Base-by-base conservation (phyloP, 2,797 vertebrate species). In the Leptatherina wallacei region DNA sequence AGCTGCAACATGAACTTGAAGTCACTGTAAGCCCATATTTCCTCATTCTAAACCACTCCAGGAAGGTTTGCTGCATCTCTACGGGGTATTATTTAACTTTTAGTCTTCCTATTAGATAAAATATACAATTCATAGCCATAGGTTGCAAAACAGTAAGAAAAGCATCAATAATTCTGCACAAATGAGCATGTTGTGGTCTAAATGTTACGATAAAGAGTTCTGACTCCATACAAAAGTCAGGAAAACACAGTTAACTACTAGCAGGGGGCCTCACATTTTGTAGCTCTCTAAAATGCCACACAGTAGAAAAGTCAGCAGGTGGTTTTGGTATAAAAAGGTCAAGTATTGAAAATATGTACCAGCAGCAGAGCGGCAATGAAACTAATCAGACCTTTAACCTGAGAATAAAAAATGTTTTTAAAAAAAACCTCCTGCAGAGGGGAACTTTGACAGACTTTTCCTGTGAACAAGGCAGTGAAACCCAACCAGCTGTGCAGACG, bases 321-420 rank as follows among this genome's bases (percentile, higher is more conserved):
- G 62, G 27, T 4, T 49, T 11, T 52, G 66, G 66, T 68, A 42
- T 44, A 44, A 61, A 86, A 88, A 87, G 80, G 82, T 77, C 76
- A 83, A 40, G 58, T n/a, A 61, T 55, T 65, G 51, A 69, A 71
- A 69, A 44, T 20, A 20, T 3, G 57, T 2, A 29, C 2, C 1
- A 29, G 63, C 42, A 75, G 61, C 62, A 52, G 56, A 12, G 40
- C 1, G 18, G 35, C 59, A 13, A 9, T 14, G 58, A 27, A 14
- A 33, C 40, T 0, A 10, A 63, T 59, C 60, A 38, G 62, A 73
- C 58, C 42, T 81, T 77, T 33, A 13, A 63, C 64, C 54, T 59
- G 18, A 47, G 44, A 47, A n/a, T 44, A 38, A 38, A 27, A 27
- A 27, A 27, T 27, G 24, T 27, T 27, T 27, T 27, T 1, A 47